phyloP scores from a whole-genome alignment of 1,140 invertebrate genomes.

The Agrilus planipennis region DNA sequence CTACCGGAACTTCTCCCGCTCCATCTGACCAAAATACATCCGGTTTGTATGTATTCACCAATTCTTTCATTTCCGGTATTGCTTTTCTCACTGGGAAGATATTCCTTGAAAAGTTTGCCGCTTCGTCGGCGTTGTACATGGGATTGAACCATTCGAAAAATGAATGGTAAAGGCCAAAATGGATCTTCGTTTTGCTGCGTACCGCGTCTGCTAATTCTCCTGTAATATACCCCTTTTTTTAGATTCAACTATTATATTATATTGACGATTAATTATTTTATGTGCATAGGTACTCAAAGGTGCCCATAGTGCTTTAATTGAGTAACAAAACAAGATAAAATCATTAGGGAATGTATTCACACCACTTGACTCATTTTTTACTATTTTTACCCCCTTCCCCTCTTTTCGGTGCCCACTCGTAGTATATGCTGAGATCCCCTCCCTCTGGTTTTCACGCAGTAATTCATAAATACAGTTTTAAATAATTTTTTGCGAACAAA shows the following conservation, averaged over 20 bases:
- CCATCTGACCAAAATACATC: conserved; percentile 91
- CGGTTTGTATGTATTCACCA: conserved; percentile 67
- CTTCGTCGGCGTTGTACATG: conserved; percentile 61
- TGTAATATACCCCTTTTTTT: conserved; percentile 19
- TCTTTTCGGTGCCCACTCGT: no score
- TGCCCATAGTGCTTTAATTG: no score
- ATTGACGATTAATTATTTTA: no score
- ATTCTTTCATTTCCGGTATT: conserved; percentile 58
- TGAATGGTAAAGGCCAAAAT: conserved; percentile 80
- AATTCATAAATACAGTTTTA: no score
- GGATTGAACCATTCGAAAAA: conserved; percentile 86
- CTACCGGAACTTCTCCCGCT: conserved; percentile 65
- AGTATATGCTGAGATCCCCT: no score
- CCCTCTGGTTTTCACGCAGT: no score
- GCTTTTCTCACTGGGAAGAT: conserved; percentile 54
- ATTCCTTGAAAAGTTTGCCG: conserved; percentile 49
- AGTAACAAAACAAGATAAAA: no score
- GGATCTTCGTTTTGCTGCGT: conserved; percentile 45
- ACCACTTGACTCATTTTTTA: no score
- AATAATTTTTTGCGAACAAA: no score
- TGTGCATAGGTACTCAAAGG: no score
- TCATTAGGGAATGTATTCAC: no score
- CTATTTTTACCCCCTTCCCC: no score
- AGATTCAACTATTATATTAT: background rate
- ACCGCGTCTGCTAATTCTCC: conserved; percentile 59